These are phyloP conservation scores for Pipra filicauda DNA, from an alignment of 2,113 vertebrate species.

Conservation along the genomic window DNA sequence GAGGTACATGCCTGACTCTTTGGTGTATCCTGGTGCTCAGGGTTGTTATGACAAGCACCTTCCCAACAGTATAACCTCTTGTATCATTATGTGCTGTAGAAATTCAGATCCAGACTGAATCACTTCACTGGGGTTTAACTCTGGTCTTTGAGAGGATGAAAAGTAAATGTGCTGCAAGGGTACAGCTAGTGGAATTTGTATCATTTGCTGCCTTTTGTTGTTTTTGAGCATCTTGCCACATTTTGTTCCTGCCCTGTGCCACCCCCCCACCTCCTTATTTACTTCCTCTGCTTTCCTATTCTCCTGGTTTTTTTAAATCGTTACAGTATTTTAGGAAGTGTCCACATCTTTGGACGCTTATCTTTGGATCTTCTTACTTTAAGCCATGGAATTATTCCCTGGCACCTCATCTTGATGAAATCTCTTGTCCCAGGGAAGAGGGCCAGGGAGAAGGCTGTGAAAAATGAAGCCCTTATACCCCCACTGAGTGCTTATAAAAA, in stretches of 20 bases:
- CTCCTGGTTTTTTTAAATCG: neutral
- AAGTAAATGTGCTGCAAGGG: neutral
- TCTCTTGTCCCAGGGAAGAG: neutral
- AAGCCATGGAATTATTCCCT: neutral
- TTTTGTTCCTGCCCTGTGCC: neutral
- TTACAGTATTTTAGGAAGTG: neutral
- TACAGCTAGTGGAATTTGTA: neutral
- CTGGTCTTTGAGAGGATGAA: neutral
- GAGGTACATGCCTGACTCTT: neutral
- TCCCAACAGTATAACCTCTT: neutral
- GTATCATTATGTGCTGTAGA: neutral
- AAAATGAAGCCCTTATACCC: neutral
- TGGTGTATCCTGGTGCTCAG: neutral
- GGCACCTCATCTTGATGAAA: neutral
- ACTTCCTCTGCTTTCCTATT: neutral
- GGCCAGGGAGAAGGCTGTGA: neutral
- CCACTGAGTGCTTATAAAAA: neutral
- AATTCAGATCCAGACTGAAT: neutral
- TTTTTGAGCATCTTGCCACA: neutral
- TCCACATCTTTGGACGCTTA: neutral
- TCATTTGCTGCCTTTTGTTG: neutral
- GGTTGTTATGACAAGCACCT: neutral
- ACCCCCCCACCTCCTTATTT: neutral
- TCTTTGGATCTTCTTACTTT: neutral
- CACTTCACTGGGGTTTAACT: neutral